Percentiles rank a stretch among this genome's conserved stretches.
Evolutionary conservation across 2,113 vertebrate genomes (phyloP).

Genomic region (Bucco capensis): DNA sequence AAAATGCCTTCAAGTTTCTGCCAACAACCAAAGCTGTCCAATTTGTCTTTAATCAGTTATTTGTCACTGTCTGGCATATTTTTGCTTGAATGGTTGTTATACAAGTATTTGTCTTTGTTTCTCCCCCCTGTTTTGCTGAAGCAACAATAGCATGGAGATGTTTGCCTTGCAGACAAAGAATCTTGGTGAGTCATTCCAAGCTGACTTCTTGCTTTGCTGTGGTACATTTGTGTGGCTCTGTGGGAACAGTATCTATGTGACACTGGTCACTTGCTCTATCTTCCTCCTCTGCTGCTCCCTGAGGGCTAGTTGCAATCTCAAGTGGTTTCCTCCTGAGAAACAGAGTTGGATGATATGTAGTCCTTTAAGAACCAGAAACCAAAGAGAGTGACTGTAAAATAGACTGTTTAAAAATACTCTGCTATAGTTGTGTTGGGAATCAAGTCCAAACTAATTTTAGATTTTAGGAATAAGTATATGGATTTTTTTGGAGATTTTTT

Average conservation of each 20-base stretch:
- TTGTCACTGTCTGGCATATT: conserved; percentile 36
- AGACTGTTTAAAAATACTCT: neutral
- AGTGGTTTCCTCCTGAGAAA: neutral
- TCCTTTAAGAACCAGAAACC: neutral
- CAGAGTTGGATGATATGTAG: neutral
- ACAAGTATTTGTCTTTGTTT: conserved; percentile 1
- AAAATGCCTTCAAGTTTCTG: conserved; percentile 10
- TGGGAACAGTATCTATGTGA: neutral
- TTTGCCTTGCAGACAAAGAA: neutral
- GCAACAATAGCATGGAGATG: neutral
- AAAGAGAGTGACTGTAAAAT: neutral
- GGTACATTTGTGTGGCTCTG: neutral
- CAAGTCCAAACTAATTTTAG: neutral
- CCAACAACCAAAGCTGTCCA: neutral
- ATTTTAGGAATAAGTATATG: neutral
- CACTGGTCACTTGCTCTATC: neutral
- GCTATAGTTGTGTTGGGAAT: neutral
- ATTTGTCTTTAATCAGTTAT: conserved; percentile 52
- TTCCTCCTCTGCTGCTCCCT: neutral
- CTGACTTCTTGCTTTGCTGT: neutral
- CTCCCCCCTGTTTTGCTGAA: neutral
- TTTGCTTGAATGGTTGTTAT: neutral
- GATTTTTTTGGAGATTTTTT: neutral
- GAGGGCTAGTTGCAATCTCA: neutral
- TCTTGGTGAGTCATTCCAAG: neutral